Conservation (phyloP, 2,797 vertebrate genomes). For the Prionace glauca region DNA sequence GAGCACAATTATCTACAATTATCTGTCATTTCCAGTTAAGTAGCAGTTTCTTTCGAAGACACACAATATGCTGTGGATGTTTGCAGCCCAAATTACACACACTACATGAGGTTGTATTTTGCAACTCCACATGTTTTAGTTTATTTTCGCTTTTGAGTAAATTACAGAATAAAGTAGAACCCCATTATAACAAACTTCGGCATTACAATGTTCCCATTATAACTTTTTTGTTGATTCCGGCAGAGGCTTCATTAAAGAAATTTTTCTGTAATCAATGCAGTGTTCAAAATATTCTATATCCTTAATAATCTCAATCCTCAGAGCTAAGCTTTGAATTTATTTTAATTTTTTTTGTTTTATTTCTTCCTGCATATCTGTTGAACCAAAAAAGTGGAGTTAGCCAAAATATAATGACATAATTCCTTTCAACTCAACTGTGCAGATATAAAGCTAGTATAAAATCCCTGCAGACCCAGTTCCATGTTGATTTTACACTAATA, state of each 20-base stretch:
- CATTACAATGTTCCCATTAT: slow-evolving; percentile 27
- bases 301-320: neutral
- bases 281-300: neutral
- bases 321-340: neutral
- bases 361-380: neutral
- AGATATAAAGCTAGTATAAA: neutral
- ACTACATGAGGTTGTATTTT: slow-evolving; percentile 34
- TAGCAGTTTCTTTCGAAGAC: slow-evolving; percentile 32
- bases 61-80: slow-evolving; percentile 21
- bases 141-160: slow-evolving; percentile 34
- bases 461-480: neutral
- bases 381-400: neutral
- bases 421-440: too few species aligned
- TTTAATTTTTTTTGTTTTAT: neutral
- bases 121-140: slow-evolving; percentile 33
- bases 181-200: slow-evolving; percentile 21
- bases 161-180: slow-evolving; percentile 36
- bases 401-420: slow-evolving; percentile 1
- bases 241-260: neutral
- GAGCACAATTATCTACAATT: slow-evolving; percentile 38
- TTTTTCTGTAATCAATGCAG: neutral
- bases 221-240: neutral
- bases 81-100: slow-evolving; percentile 27
- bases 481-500: neutral
- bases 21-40: slow-evolving; percentile 36